phyloP scores from a whole-genome alignment of 1,140 invertebrate species.

The Lutraria rhynchaena region DNA sequence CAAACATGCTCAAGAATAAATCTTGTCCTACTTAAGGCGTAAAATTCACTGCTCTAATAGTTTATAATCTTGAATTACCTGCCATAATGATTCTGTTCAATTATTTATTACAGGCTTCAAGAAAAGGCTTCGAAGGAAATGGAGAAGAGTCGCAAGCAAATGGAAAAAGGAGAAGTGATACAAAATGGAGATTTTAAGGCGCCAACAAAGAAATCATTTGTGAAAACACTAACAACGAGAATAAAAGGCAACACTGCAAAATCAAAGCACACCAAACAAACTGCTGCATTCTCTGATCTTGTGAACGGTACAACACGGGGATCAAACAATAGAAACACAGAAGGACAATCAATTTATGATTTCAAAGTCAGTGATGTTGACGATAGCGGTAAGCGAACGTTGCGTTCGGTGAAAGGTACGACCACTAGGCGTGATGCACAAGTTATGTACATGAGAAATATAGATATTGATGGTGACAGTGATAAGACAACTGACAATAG shows the following conservation, averaged over 20 bases:
- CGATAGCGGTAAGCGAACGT: conserved; percentile 66
- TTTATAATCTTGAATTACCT: too few relatives aligned
- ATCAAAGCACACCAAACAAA: conserved; percentile 14
- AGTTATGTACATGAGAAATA: conserved; percentile 71
- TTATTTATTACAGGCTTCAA: conserved; percentile 80
- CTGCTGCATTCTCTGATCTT: conserved; percentile 65
- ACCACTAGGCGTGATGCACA: conserved; percentile 63
- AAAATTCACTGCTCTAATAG: too few relatives aligned
- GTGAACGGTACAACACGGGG: conserved; percentile 59
- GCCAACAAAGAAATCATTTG: conserved; percentile 59
- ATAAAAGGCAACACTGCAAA: conserved; percentile 60
- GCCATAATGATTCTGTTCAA: too few relatives aligned
- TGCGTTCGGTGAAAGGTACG: conserved; percentile 68
- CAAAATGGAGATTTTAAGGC: conserved; percentile 56
- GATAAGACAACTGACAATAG: conserved; percentile 40
- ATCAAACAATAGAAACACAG: conserved; percentile 23
- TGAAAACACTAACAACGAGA: conserved; percentile 73
- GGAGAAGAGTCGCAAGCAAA: conserved; percentile 59
- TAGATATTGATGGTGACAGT: conserved; percentile 34
- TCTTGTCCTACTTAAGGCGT: too few relatives aligned
- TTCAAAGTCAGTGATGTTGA: conserved; percentile 71
- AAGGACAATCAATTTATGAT: conserved; percentile 28
- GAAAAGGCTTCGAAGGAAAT: conserved; percentile 47
- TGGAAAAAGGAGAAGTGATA: conserved; percentile 59
- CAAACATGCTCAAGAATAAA: too few relatives aligned